Conservation (phyloP, 2,797 vertebrate genomes). For the Phalanger gymnotis region DNA sequence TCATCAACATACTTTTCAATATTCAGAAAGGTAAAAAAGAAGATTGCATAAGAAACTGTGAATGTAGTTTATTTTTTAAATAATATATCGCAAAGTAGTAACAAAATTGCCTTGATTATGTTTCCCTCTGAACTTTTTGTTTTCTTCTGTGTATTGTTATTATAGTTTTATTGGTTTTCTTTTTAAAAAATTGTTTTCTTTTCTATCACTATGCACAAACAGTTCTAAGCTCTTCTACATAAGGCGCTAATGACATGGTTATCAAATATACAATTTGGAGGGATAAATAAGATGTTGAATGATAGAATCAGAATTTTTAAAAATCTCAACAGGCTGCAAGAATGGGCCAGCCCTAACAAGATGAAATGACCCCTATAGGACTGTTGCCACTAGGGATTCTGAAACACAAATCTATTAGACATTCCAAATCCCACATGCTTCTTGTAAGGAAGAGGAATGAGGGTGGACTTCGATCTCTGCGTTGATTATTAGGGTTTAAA, state of each 20-base stretch:
- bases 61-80: not conserved
- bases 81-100: not conserved
- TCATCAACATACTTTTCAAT: not conserved
- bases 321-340: too few relatives aligned
- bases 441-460: too few relatives aligned
- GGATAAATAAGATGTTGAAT: not conserved
- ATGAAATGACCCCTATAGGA: too few relatives aligned
- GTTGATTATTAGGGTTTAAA: too few relatives aligned
- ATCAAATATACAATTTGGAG: not conserved
- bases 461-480: too few relatives aligned
- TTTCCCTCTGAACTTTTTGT: not conserved
- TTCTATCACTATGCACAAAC: not conserved
- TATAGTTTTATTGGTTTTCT: not conserved
- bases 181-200: not conserved
- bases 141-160: not conserved
- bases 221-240: not conserved
- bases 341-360: too few relatives aligned
- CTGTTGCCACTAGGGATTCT: too few relatives aligned
- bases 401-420: too few relatives aligned
- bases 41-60: not conserved
- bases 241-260: not conserved
- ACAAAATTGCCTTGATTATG: not conserved
- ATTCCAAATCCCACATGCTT: too few relatives aligned
- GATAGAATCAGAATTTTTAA: not conserved
- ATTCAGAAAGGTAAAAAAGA: not conserved